Evolutionary conservation across 1,140 invertebrate species (phyloP).

Genomic region (Drosophila kepulauana): DNA sequence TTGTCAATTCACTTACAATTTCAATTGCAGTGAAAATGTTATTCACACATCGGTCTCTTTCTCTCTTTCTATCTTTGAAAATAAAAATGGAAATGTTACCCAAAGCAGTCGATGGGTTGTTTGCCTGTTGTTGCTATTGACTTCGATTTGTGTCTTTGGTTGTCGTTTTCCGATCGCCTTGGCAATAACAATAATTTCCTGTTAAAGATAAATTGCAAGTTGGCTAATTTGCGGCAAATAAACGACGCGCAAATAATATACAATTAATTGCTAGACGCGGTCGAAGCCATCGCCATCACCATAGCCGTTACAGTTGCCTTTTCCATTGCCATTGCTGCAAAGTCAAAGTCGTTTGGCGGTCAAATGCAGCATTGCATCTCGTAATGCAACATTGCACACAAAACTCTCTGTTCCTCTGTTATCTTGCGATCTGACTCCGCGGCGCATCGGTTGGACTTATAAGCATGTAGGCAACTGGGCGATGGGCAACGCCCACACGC

Average conservation of each 20-base stretch:
- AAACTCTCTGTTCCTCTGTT: conserved; percentile 27
- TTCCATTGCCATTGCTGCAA: conserved; percentile 27
- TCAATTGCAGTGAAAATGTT: not conserved
- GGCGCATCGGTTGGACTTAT: not conserved
- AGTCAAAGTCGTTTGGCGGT: conserved; percentile 50
- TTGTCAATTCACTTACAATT: conserved; percentile 48
- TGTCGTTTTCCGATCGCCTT: conserved; percentile 40
- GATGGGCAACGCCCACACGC: conserved; percentile 76
- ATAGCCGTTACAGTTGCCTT: not conserved
- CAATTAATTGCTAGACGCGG: conserved; percentile 74
- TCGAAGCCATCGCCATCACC: conserved; percentile 33
- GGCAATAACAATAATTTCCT: conserved; percentile 79
- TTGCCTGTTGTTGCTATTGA: conserved; percentile 14
- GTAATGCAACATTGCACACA: conserved; percentile 46
- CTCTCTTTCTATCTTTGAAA: not conserved
- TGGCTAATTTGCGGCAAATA: conserved; percentile 79
- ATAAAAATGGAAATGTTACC: conserved; percentile 40
- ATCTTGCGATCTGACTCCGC: conserved; percentile 15
- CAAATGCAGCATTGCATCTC: conserved; percentile 35
- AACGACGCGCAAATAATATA: conserved; percentile 81
- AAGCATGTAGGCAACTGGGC: conserved; percentile 5
- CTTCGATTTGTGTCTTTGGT: conserved; percentile 45
- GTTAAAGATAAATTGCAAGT: conserved; percentile 78
- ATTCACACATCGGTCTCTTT: not conserved
- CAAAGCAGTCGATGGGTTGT: not conserved